Evolutionary conservation across 2,113 vertebrate genomes (phyloP).

Genomic region (Melospiza georgiana): DNA sequence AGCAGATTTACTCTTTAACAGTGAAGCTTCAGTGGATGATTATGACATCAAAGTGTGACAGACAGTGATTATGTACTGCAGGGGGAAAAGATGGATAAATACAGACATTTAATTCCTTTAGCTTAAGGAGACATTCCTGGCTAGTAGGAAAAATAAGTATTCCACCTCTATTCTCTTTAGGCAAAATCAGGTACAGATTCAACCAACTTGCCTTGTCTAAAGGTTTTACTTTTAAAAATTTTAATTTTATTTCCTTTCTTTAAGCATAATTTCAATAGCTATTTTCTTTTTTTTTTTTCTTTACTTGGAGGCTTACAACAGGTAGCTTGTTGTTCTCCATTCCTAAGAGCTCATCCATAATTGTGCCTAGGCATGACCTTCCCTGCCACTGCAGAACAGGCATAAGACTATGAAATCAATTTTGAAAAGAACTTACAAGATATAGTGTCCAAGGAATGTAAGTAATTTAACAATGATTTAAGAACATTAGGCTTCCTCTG

Average conservation of each 20-base stretch:
- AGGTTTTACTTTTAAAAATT: slow-evolving; percentile 21
- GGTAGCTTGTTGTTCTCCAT: background rate
- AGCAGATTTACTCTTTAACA: slow-evolving; percentile 76
- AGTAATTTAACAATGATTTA: background rate
- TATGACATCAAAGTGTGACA: slow-evolving; percentile 84
- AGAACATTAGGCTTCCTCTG: background rate
- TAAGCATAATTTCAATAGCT: background rate
- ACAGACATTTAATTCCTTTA: slow-evolving; percentile 71
- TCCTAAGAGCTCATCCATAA: background rate
- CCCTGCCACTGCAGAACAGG: rapidly evolving
- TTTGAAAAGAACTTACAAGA: background rate
- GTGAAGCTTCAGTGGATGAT: slow-evolving; percentile 72
- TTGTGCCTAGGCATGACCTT: background rate
- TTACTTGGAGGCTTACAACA: background rate
- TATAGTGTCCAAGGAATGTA: background rate
- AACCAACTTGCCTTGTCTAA: slow-evolving; percentile 21
- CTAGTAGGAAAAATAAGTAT: slow-evolving; percentile 56
- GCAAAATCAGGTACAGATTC: background rate
- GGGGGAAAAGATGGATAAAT: slow-evolving; percentile 68
- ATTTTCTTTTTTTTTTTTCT: background rate
- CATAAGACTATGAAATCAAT: background rate
- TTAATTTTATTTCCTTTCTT: background rate
- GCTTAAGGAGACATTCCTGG: slow-evolving; percentile 65
- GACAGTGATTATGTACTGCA: slow-evolving; percentile 76
- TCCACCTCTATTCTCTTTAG: slow-evolving; percentile 33